Evolutionary conservation across 2,113 vertebrate species (phyloP), one percentile per base, ranked within the genome.

Genomic region (Nyctereutes procyonoides): DNA sequence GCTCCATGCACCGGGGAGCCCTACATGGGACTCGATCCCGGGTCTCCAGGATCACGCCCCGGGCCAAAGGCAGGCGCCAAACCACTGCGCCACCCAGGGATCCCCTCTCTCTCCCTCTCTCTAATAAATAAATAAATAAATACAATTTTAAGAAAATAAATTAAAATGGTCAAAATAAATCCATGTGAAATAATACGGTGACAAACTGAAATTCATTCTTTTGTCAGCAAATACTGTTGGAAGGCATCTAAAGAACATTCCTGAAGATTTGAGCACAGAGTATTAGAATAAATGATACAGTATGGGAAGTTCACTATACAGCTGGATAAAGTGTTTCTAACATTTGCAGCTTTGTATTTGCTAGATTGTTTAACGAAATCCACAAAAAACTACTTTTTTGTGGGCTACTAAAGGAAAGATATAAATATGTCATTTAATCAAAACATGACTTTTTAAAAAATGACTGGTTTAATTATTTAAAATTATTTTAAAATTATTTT

Each of bases 191-290:
- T 77, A 93, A 19, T 20, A 38, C 3, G 35, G 24, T 92, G 88
- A 94, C 76, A 89, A 95, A 89, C 3, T 43, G 48, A 85, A 94
- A 89, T 67, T 28, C 22, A n/a, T 56, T 65, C n/a, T 26, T 86
- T 94, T 96, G 79, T 90, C 91, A 96, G 58, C 58, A 89, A 92
- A 93, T 65, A 48, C 14, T 19, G 4, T 58, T 55, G n/a, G 73
- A 83, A 94, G 84, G 8, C 79, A 92, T 85, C n/a, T 69, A 60
- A 24, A 43, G 94, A 85, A 38, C 28, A 79, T 24, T 38, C 56
- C 12, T 85, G 28, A 92, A 32, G n/a, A 94, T 60, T 56, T 60
- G 51, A 94, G 85, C 81, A 67, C 87, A 83, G 15, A 65, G 53
- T 65, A 79, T 81, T 81, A 26, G 67, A 62, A 53, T 87, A 93